Base-by-base conservation (phyloP, 2,888 invertebrate species). In the Oscheius sp. region DNA sequence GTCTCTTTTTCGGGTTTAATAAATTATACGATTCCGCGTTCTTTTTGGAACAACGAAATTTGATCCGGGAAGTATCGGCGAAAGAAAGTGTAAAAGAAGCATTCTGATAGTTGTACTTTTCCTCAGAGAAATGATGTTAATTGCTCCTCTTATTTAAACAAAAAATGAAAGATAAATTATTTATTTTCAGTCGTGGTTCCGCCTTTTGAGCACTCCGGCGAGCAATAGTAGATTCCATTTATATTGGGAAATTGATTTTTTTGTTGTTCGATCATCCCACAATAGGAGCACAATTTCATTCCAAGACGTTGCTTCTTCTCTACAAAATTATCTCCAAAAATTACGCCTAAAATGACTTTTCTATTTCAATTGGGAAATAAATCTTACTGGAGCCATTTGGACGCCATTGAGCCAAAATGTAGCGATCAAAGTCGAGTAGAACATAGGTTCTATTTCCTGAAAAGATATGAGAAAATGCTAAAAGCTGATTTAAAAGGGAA, bases 371-470 rank as follows among this genome's bases (percentile, higher is more conserved):
- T n/a, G n/a, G n/a, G n/a, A n/a, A n/a, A n/a, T n/a, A n/a, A n/a
- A n/a, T n/a, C n/a, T n/a, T 80, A 15, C 73, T 68, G 31, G 82
- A 75, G 27, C 84, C 84, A 8, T 79, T 74, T 3, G 85, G 85
- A 15, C 78, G 76, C 82, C 83, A 83, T 68, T 76, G 81, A 25
- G 72, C 69, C 8, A 85, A 65, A 31, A 85, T 75, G 72, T 84
- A 81, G 0, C 85, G 77, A 66, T 85, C 85, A 69, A 84, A 85
- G 64, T 85, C 85, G 34, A 76, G 68, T 3, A 84, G 77, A 53
- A 85, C 82, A 84, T 84, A 85, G 17, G 85, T 85, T 34, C 85
- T 76, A 55, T 85, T 85, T 29, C 82, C 84, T 82, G 65, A 55
- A 75, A 69, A 33, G n/a, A n/a, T n/a, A n/a, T n/a, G n/a, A n/a